These are phyloP conservation scores for Steinernema hermaphroditum DNA, from an alignment of 2,888 invertebrate genomes.

Conservation along the genomic window DNA sequence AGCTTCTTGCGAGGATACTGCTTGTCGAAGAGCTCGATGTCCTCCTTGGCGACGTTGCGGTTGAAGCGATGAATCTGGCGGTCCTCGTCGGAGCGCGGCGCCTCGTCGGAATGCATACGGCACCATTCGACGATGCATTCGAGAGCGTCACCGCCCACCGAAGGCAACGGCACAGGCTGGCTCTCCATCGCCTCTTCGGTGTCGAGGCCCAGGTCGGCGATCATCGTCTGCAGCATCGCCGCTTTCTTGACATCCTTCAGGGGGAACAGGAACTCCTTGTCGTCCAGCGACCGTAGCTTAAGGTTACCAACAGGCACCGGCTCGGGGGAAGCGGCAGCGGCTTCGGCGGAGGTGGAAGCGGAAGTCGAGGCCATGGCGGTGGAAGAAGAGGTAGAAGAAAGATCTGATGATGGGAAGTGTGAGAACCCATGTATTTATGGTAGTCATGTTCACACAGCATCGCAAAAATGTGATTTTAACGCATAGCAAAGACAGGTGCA, in stretches of 20 bases:
- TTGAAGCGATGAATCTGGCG: no score
- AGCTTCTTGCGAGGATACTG: neutral
- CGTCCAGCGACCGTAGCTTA: no score
- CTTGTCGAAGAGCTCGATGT: neutral
- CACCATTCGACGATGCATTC: neutral
- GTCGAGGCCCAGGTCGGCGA: neutral
- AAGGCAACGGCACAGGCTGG: neutral
- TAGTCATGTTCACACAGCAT: no score
- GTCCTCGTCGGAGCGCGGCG: no score
- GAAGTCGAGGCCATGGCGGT: no score
- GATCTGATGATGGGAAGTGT: neutral
- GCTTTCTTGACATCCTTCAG: no score
- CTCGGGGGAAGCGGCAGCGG: neutral
- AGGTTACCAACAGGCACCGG: neutral
- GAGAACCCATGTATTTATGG: no score
- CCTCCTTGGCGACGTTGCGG: no score
- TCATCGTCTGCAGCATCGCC: conserved; percentile 7
- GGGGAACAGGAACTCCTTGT: no score
- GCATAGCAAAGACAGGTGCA: no score
- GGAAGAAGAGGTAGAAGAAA: neutral
- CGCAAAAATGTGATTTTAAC: no score
- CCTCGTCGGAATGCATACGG: neutral
- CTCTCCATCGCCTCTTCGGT: neutral
- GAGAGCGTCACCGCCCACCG: neutral
- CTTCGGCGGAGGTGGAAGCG: neutral